Conservation (phyloP, 1,140 invertebrate species). For the Rhizoglyphus robini region DNA sequence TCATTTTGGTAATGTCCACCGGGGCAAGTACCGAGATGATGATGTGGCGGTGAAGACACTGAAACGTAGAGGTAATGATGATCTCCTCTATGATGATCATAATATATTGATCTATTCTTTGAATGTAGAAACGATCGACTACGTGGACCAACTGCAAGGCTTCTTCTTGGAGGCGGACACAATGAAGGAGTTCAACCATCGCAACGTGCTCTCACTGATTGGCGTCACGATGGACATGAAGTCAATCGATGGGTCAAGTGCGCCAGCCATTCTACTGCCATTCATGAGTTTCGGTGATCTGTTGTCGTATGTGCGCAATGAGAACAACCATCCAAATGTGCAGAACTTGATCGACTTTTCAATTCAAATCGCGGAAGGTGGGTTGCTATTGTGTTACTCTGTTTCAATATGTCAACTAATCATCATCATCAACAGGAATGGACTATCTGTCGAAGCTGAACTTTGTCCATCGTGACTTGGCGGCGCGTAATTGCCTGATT, state of each 20-base stretch:
- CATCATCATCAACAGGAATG: not conserved
- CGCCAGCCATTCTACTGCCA: no score
- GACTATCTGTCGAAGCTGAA: slow-evolving; percentile 34
- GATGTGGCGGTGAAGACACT: not conserved
- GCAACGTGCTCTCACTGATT: no score
- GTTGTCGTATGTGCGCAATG: no score
- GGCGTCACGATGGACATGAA: no score
- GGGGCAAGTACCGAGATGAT: not conserved
- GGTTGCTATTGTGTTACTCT: no score
- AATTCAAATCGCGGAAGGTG: slow-evolving; percentile 36
- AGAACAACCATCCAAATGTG: slow-evolving; percentile 37
- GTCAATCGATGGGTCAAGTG: no score
- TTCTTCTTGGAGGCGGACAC: no score
- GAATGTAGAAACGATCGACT: slow-evolving; percentile 37
- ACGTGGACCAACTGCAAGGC: slow-evolving; percentile 34
- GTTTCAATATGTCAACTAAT: no score
- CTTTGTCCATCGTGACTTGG: slow-evolving; percentile 37
- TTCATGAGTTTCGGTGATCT: no score
- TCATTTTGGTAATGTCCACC: no score
- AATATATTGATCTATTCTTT: slow-evolving; percentile 41
- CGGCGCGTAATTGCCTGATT: slow-evolving; percentile 40
- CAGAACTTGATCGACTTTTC: slow-evolving; percentile 39
- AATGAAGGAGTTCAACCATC: no score
- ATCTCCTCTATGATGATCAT: slow-evolving; percentile 37
- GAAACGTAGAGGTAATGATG: not conserved